These are phyloP conservation scores for Ethmia dodecea DNA, from an alignment of 2,888 invertebrate genomes.

Conservation along the genomic window DNA sequence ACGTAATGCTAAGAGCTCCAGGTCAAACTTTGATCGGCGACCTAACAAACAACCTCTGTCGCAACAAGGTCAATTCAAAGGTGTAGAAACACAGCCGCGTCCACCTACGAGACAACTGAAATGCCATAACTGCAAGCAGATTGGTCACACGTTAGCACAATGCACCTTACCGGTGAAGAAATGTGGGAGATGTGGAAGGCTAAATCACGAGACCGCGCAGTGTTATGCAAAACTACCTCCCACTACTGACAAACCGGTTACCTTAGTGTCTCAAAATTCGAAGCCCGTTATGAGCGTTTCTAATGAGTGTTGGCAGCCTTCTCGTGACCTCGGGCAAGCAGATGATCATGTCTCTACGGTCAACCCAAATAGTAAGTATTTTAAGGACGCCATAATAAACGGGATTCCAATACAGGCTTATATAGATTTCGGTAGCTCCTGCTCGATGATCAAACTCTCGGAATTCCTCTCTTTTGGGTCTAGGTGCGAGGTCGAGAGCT, in stretches of 20 bases:
- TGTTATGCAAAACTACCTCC: slow-evolving; percentile 1
- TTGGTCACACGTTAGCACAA: slow-evolving; percentile 3
- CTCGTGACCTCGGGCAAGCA: no score
- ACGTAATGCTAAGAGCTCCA: slow-evolving; percentile 9
- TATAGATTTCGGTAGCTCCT: slow-evolving; percentile 12
- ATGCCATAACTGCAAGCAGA: slow-evolving; percentile 6
- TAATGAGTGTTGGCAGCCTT: no score
- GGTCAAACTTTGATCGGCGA: neutral
- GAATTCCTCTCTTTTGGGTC: neutral
- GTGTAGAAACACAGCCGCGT: neutral
- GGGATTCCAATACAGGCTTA: slow-evolving; percentile 1
- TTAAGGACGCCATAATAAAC: slow-evolving; percentile 7
- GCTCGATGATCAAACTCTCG: slow-evolving; percentile 1
- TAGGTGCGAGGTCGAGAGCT: neutral
- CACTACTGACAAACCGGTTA: neutral
- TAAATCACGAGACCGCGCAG: slow-evolving; percentile 4
- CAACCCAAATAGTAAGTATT: slow-evolving; percentile 6
- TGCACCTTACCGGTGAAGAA: slow-evolving; percentile 7
- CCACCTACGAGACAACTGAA: neutral
- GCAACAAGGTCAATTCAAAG: neutral
- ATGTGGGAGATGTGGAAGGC: slow-evolving; percentile 5
- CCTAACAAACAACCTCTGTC: neutral
- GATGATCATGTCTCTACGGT: neutral
- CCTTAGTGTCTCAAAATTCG: no score
- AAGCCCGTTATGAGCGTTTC: no score